A percentile compares a stretch with the other conserved stretches of the same genome.
Evolutionary conservation across 2,113 vertebrate genomes (phyloP).

Genomic region (Carassius carassius): DNA sequence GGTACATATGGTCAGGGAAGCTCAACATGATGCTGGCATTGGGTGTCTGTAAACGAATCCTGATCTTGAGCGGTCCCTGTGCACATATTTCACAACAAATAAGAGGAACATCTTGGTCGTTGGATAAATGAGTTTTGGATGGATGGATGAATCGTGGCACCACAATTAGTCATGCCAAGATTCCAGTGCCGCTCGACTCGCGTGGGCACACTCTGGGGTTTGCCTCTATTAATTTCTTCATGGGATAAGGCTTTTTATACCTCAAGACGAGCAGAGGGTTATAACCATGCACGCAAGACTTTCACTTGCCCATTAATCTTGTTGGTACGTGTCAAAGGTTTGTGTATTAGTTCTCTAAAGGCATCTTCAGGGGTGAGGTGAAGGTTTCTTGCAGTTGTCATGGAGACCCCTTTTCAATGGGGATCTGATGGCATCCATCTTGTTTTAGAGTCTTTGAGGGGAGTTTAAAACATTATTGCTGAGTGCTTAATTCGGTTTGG

Average conservation of each 20-base stretch:
- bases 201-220: conserved; percentile 29
- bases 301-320: conserved; percentile 13
- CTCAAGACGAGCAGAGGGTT: background rate
- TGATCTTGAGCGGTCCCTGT: background rate
- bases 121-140: conserved; percentile 41
- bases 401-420: background rate
- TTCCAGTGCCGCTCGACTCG: conserved; percentile 15
- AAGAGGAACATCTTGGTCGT: background rate
- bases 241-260: conserved; percentile 24
- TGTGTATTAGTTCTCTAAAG: conserved; percentile 9
- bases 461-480: conserved; percentile 10
- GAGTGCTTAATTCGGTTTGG: conserved; percentile 21
- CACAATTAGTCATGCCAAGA: conserved; percentile 40
- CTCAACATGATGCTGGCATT: background rate
- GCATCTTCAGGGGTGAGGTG: conserved; percentile 29
- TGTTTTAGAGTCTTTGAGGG: conserved; percentile 64
- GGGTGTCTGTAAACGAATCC: background rate
- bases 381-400: conserved; percentile 49
- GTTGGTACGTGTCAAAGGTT: conserved; percentile 20
- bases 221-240: conserved; percentile 28
- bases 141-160: conserved; percentile 35
- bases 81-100: conserved; percentile 16
- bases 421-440: conserved; percentile 40
- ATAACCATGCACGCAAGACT: background rate
- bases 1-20: background rate